Evolutionary conservation across 2,888 invertebrate species (phyloP).

Genomic region (Lysandra bellargus): DNA sequence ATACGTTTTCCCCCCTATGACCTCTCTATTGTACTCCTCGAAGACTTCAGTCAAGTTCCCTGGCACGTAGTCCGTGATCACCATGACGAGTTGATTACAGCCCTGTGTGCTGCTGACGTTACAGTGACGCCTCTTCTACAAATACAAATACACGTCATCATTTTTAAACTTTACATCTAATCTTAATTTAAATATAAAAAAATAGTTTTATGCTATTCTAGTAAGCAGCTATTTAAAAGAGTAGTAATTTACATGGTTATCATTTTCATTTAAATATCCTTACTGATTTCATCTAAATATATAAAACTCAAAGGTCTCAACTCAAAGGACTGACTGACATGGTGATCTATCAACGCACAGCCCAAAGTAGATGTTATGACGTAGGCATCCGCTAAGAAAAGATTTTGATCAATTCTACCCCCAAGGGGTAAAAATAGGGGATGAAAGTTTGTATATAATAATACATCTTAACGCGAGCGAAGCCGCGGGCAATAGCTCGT

Average conservation of each 20-base stretch:
- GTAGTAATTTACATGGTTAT: background rate
- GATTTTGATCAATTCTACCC: too few species aligned
- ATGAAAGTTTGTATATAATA: too few species aligned
- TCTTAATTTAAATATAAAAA: background rate
- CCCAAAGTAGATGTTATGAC: too few species aligned
- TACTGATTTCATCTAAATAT: too few species aligned
- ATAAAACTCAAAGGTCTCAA: too few species aligned
- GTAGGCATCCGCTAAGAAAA: too few species aligned
- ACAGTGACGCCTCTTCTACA: slow-evolving; percentile 59
- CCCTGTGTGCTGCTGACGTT: slow-evolving; percentile 72
- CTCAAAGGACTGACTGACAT: too few species aligned
- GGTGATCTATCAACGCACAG: too few species aligned
- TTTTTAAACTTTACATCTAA: background rate
- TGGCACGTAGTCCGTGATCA: slow-evolving; percentile 96
- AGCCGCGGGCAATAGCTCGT: too few species aligned
- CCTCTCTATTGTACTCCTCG: slow-evolving; percentile 87
- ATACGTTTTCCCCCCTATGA: slow-evolving; percentile 80
- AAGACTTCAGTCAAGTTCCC: slow-evolving; percentile 93
- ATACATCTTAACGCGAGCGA: too few species aligned
- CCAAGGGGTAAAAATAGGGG: too few species aligned
- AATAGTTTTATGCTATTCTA: background rate
- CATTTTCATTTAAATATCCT: background rate
- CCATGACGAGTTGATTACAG: slow-evolving; percentile 98
- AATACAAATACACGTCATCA: slow-evolving; percentile 26
- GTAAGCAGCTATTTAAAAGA: background rate